Base-by-base conservation (phyloP, 2,113 vertebrate species). In the Artemisiospiza belli region DNA sequence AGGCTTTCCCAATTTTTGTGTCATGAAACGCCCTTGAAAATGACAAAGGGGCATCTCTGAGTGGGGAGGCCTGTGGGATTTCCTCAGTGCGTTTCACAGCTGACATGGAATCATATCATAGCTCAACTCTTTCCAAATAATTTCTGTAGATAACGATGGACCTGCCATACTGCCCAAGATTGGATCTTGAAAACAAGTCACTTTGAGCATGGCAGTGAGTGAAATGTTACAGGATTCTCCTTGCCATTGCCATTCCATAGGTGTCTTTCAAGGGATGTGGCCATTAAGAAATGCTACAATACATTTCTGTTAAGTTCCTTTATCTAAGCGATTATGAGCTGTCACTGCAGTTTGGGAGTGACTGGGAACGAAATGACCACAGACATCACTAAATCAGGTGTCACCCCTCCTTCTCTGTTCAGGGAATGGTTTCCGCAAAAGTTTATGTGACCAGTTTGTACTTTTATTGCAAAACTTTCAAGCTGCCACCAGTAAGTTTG, bases 391-490 rank as follows among this genome's bases (percentile, higher is more conserved):
- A 90, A 75, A 92, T 96, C 90, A 79, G 85, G 80, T 90, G 52
- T 91, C 92, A 90, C 83, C 58, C 52, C 11, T 77, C 44, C 69
- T 57, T 67, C 57, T 74, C 37, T 47, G 24, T 20, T 11, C 22
- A 81, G 41, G 64, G 59, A 88, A 77, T 6, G 44, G 13, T 39
- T 81, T 85, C 58, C 64, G 80, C 55, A 63, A 47, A 92, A 92
- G 93, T 95, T 97, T 80, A 66, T 81, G 83, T 64, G 85, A 51
- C 72, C 37, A 10, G 76, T 93, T 95, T 87, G 61, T 90, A 67
- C 83, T 96, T 96, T 83, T 46, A 89, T 49, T 95, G 73, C 68
- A 81, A 75, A 96, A 96, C 87, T 75, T 96, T 78, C 73, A 84
- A 75, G 79, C 88, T 89, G 83, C 90, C 92, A 94, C 85, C 80